Conservation (phyloP, 1,140 invertebrate genomes). For the Glossosoma conforme region DNA sequence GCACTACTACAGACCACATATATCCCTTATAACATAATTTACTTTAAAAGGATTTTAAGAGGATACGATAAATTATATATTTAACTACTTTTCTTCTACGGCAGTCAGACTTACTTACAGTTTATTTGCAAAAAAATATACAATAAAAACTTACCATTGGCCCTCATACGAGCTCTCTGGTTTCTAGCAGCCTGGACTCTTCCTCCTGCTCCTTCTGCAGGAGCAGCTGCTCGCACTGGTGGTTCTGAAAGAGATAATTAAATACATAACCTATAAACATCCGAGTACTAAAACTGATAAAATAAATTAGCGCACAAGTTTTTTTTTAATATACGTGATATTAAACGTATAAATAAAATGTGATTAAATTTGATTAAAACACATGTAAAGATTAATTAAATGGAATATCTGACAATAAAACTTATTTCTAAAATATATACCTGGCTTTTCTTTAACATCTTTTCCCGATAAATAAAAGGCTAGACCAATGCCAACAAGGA, state of each 20-base stretch:
- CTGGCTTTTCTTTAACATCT: constrained; percentile 7
- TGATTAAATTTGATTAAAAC: not conserved
- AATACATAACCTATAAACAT: not conserved
- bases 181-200: constrained; percentile 58
- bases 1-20: too few species aligned
- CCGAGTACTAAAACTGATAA: not conserved
- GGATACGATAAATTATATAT: too few species aligned
- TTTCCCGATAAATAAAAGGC: constrained; percentile 16
- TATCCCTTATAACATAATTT: too few species aligned
- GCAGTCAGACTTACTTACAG: too few species aligned
- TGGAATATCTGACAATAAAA: not conserved
- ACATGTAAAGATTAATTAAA: not conserved
- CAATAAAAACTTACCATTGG: constrained; percentile 49
- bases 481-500: constrained; percentile 16
- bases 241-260: not conserved
- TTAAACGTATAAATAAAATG: not conserved
- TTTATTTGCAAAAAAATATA: too few species aligned
- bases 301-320: constrained; percentile 2
- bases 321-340: not conserved
- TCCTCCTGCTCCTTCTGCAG: constrained; percentile 51
- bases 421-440: not conserved
- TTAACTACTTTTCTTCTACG: too few species aligned
- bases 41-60: too few species aligned
- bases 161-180: constrained; percentile 56
- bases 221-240: constrained; percentile 33